Evolutionary conservation across 1,140 invertebrate genomes (phyloP), one percentile per base, ranked within the genome.

Genomic region (Hylyphantes graminicola): DNA sequence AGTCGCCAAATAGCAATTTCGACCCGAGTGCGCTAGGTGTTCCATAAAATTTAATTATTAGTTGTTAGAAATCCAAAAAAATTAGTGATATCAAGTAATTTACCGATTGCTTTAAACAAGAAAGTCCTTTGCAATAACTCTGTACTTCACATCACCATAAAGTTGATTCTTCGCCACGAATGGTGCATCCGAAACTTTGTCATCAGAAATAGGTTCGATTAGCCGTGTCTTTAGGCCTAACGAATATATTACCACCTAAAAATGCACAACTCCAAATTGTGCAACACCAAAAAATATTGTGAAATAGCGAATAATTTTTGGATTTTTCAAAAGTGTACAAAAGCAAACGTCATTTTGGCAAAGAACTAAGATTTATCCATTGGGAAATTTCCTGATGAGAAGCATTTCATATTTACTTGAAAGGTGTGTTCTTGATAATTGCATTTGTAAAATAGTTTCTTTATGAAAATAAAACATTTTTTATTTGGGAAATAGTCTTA

Each of bases 21-120:
- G n/a, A n/a, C n/a, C n/a, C n/a, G n/a, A n/a, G n/a, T n/a, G n/a
- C n/a, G n/a, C n/a, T n/a, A n/a, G n/a, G n/a, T n/a, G n/a, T n/a
- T n/a, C n/a, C n/a, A n/a, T n/a, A n/a, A n/a, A n/a, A n/a, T n/a
- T n/a, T 35, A 35, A 35, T 35, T 5, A 35, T 35, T 35, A 35
- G 35, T 35, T 35, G 35, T 35, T 35, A 35, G 35, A 5, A 35
- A 35, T 35, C 35, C 35, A 35, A 35, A n/a, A n/a, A n/a, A 35
- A 35, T 35, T 35, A 35, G 35, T 4, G 55, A 73, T n/a, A 59
- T n/a, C 1, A n/a, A n/a, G 7, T 35, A 65, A 13, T 19, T 59
- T 81, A 81, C 79, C 79, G n/a, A 81, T n/a, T 54, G 12, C 79
- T 15, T n/a, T 9, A 73, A 54, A 12, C 79, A 81, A 17, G 57